These are phyloP conservation scores for Podocnemis expansa DNA, from an alignment of 2,113 vertebrate genomes.

Conservation along the genomic window DNA sequence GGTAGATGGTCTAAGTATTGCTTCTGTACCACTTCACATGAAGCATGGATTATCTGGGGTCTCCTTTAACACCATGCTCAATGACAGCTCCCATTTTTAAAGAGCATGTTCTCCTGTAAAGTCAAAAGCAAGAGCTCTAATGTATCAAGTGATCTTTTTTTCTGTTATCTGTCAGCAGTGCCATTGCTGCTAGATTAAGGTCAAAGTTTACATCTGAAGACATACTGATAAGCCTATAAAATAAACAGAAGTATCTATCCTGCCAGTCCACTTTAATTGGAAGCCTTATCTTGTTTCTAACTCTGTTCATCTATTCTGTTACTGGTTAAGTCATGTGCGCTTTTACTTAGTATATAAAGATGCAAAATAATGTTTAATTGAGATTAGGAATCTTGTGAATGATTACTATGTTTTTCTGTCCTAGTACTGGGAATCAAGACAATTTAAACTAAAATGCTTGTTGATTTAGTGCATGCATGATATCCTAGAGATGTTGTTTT, in stretches of 20 bases:
- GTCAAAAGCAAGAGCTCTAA: constrained; percentile 39
- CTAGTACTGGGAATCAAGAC: neutral
- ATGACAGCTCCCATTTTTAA: constrained; percentile 69
- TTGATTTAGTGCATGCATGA: constrained; percentile 11
- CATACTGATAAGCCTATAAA: neutral
- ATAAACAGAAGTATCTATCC: neutral
- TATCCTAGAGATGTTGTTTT: neutral
- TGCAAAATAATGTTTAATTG: constrained; percentile 33
- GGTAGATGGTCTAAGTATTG: neutral
- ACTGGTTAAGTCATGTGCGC: neutral
- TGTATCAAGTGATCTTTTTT: constrained; percentile 45
- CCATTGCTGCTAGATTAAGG: constrained; percentile 27
- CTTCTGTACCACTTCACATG: constrained; percentile 1
- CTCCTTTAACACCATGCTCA: neutral
- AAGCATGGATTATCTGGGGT: constrained; percentile 19
- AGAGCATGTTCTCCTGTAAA: constrained; percentile 44
- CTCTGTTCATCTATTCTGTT: constrained; percentile 29
- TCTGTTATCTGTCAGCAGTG: constrained; percentile 25
- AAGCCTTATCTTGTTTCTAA: constrained; percentile 14
- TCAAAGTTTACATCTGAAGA: constrained; percentile 49
- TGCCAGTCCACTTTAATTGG: neutral
- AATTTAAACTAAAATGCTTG: constrained; percentile 18
- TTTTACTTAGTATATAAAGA: neutral
- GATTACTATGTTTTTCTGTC: neutral
- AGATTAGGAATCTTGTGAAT: constrained; percentile 36